Evolutionary conservation across 2,113 vertebrate species (phyloP).

Genomic region (Oncorhynchus masou): DNA sequence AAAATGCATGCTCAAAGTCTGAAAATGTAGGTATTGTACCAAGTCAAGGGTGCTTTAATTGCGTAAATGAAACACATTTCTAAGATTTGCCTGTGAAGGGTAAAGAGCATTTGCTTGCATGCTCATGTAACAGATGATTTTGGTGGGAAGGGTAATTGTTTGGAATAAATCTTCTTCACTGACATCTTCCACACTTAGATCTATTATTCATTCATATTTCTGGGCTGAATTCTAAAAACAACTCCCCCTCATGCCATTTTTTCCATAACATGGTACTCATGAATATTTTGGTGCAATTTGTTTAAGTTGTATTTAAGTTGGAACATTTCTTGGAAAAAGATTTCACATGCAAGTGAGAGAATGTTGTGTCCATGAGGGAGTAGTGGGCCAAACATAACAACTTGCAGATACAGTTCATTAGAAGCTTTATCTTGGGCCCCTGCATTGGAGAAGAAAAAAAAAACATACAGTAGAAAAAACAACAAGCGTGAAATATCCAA

Average conservation of each 20-base stretch:
- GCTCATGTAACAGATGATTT: not conserved
- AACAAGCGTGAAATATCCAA: not conserved
- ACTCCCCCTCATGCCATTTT: too few species aligned
- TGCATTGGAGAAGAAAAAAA: not conserved
- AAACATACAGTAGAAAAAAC: not conserved
- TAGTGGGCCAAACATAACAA: too few species aligned
- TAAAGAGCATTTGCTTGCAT: not conserved
- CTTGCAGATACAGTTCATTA: not conserved
- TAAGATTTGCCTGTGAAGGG: not conserved
- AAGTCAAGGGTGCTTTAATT: not conserved
- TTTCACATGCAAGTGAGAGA: too few species aligned
- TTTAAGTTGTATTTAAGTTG: too few species aligned
- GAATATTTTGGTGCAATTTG: too few species aligned
- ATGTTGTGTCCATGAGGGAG: too few species aligned
- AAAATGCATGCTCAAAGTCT: not conserved
- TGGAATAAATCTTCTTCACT: conserved; percentile 5
- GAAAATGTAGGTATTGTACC: not conserved
- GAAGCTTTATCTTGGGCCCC: not conserved
- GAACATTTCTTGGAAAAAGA: too few species aligned
- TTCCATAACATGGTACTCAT: too few species aligned
- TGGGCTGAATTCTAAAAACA: too few species aligned
- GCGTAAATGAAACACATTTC: not conserved
- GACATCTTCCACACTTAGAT: conserved; percentile 2
- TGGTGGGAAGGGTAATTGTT: not conserved
- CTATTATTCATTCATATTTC: conserved; percentile 18